These are phyloP conservation scores for Anarrhichthys ocellatus DNA, from an alignment of 2,113 vertebrate genomes.

Conservation along the genomic window DNA sequence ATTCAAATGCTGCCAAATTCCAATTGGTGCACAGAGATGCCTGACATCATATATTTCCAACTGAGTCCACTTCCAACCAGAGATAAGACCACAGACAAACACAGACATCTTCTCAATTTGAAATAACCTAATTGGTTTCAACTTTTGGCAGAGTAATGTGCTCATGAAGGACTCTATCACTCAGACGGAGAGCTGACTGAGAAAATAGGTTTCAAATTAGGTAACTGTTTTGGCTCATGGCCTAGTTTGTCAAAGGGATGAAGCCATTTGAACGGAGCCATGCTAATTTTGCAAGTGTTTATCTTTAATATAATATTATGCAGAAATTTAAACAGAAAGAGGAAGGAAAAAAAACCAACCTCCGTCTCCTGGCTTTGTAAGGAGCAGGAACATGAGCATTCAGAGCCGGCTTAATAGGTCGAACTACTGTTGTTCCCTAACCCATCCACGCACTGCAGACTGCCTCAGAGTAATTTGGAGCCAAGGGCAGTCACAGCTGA, in stretches of 20 bases:
- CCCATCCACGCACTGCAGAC: conserved; percentile 49
- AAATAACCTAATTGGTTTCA: conserved; percentile 10
- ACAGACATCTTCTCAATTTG: conserved; percentile 2
- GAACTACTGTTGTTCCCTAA: conserved; percentile 56
- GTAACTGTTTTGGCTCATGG: conserved; percentile 38
- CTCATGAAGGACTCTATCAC: conserved; percentile 11
- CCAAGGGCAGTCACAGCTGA: conserved; percentile 67
- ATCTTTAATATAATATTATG: conserved; percentile 24
- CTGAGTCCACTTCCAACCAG: neutral
- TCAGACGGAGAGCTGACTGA: neutral
- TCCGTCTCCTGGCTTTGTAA: conserved; percentile 1
- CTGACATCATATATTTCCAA: neutral
- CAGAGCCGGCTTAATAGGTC: conserved; percentile 52
- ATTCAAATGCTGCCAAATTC: neutral
- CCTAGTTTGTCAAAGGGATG: conserved; percentile 29
- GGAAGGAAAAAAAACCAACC: neutral
- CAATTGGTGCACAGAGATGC: neutral
- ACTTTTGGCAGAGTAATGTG: conserved; percentile 7
- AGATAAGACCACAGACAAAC: conserved; percentile 24
- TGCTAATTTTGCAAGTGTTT: conserved; percentile 31
- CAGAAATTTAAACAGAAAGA: conserved; percentile 5
- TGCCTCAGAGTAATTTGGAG: conserved; percentile 64
- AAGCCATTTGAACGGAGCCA: conserved; percentile 36
- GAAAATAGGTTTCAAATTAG: conserved; percentile 11
- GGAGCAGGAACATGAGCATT: conserved; percentile 42